Evolutionary conservation across 1,140 invertebrate genomes (phyloP), one percentile per base, ranked within the genome.

Genomic region (Pararge aegeria): DNA sequence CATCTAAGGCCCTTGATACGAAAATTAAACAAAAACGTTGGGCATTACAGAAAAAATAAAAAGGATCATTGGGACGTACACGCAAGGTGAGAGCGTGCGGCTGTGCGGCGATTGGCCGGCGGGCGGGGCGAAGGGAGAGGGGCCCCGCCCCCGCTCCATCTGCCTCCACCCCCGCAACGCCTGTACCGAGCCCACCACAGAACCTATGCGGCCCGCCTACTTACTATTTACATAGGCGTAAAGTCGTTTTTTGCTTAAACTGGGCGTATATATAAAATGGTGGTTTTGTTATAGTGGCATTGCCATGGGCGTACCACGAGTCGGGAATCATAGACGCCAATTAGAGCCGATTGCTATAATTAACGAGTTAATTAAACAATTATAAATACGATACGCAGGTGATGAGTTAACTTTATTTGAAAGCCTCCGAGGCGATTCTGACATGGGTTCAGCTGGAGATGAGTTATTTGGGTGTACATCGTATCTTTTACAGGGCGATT

Each of bases 231-330:
- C 42, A 5, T 2, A n/a, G 7, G 0, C 0, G 19, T 75, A 87
- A 73, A 63, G 77, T 77, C 56, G 19, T 75, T 20, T 66, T 66
- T 85, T 20, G 50, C 18, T 21, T 58, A 52, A 37, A 15, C 30
- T 34, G 62, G 58, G 49, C 64, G 73, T 68, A 68, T 55, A 58
- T 24, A 30, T 68, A 75, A 61, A 48, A 56, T 84, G 66, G 76
- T 55, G 55, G 58, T 29, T 44, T 82, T 79, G 78, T 77, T 74
- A 70, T 79, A 83, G 83, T 82, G 24, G 46, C 24, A 80, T 74
- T 64, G 76, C 78, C 84, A 87, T 89, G 84, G 86, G 86, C 86
- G 86, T 80, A 86, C 72, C 83, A 73, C 63, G 75, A 64, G 70
- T 78, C 73, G 69, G 68, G 75, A n/a, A 76, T 71, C 73, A 70